These are phyloP conservation scores for Acronicta leporina DNA, from an alignment of 2,888 invertebrate species.

Conservation along the genomic window DNA sequence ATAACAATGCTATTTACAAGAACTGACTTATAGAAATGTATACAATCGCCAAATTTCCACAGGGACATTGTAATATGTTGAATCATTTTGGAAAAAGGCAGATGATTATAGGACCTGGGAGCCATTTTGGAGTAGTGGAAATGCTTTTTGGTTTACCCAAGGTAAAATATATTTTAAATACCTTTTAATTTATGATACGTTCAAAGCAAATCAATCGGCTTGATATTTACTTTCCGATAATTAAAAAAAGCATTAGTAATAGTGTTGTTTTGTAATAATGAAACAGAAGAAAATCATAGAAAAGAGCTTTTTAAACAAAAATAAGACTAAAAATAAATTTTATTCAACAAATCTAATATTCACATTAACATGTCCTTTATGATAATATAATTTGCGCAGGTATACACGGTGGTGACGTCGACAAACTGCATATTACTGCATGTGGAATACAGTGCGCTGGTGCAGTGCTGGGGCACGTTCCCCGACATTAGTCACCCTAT, in stretches of 20 bases:
- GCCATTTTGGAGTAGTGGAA: constrained; percentile 80
- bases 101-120: constrained; percentile 74
- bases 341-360: background rate
- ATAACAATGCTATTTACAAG: too few species aligned
- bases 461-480: constrained; percentile 85
- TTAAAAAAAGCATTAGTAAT: too few species aligned
- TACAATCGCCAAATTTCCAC: constrained; percentile 19
- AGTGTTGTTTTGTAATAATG: too few species aligned
- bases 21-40: too few species aligned
- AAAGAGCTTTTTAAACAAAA: too few species aligned
- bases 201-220: too few species aligned
- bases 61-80: constrained; percentile 83
- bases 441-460: constrained; percentile 81
- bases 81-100: constrained; percentile 70
- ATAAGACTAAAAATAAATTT: too few species aligned
- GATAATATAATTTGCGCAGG: constrained; percentile 67
- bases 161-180: constrained; percentile 63
- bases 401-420: constrained; percentile 83
- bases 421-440: constrained; percentile 87
- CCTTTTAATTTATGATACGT: too few species aligned
- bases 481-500: constrained; percentile 82
- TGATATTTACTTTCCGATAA: too few species aligned
- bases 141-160: constrained; percentile 86
- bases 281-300: too few species aligned
- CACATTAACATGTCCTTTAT: constrained; percentile 11